These are phyloP conservation scores for Agapornis canus DNA, from an alignment of 2,797 vertebrate genomes.

Conservation along the genomic window DNA sequence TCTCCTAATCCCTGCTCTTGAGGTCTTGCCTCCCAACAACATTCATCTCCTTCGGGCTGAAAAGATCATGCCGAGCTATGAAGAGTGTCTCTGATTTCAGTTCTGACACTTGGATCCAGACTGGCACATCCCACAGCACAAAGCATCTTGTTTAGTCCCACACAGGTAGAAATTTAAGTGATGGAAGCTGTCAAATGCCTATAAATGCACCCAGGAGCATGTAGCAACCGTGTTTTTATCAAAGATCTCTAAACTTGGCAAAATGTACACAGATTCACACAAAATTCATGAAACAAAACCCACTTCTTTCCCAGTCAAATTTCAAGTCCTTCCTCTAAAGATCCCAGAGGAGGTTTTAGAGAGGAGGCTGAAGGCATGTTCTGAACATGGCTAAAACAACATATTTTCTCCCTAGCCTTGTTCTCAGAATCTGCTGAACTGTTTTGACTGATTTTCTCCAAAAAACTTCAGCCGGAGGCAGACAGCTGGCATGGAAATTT, in stretches of 20 bases:
- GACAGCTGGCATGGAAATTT: conserved; percentile 67
- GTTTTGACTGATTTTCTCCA: conserved; percentile 64
- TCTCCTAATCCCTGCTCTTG: background rate
- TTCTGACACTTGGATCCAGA: background rate
- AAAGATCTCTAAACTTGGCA: background rate
- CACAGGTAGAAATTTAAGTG: background rate
- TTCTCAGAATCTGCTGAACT: conserved; percentile 61
- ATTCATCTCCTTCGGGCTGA: background rate
- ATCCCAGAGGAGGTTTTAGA: conserved; percentile 17
- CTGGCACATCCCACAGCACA: background rate
- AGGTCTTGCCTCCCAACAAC: background rate
- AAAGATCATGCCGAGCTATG: background rate
- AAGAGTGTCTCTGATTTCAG: background rate
- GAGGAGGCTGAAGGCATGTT: background rate
- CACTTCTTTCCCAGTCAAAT: background rate
- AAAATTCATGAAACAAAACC: conserved; percentile 22
- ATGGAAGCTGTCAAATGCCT: background rate
- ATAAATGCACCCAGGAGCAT: background rate
- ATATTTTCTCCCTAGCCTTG: conserved; percentile 57
- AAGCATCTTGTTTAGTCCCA: background rate
- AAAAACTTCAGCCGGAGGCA: conserved; percentile 61
- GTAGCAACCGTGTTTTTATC: background rate
- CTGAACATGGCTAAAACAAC: conserved; percentile 12
- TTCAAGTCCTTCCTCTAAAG: conserved; percentile 21
- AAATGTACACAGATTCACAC: background rate